Evolutionary conservation across 2,888 invertebrate species (phyloP).

Genomic region (Linnaemya tessellans): DNA sequence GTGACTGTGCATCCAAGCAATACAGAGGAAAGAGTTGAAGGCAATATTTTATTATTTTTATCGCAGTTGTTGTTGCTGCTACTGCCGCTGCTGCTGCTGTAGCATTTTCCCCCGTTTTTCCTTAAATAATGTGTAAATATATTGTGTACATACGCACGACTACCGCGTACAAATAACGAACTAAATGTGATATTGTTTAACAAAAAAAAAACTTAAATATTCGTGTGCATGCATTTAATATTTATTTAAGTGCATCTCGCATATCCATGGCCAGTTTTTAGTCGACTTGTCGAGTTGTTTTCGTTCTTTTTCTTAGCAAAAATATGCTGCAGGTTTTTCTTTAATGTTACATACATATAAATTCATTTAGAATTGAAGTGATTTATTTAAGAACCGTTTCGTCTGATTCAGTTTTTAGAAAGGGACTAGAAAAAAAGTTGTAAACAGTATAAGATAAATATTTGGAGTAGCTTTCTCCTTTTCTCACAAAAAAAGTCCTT

Average conservation of each 20-base stretch:
- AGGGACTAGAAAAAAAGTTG: background rate
- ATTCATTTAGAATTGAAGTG: background rate
- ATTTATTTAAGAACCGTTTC: no score
- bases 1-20: slow-evolving; percentile 10
- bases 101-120: slow-evolving; percentile 34
- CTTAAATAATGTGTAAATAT: slow-evolving; percentile 55
- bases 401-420: background rate
- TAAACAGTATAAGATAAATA: no score
- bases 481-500: no score
- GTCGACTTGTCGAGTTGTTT: background rate
- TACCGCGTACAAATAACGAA: background rate
- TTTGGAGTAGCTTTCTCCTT: no score
- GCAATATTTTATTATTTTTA: slow-evolving; percentile 66
- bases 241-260: slow-evolving; percentile 49
- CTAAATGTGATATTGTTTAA: slow-evolving; percentile 53
- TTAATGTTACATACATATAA: background rate
- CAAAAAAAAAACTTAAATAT: slow-evolving; percentile 9
- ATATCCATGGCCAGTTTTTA: slow-evolving; percentile 9
- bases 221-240: slow-evolving; percentile 39
- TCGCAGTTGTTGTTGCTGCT: slow-evolving; percentile 32
- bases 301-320: background rate
- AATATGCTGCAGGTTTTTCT: background rate
- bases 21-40: slow-evolving; percentile 57
- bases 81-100: slow-evolving; percentile 10
- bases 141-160: slow-evolving; percentile 15